A percentile compares a stretch with the other conserved stretches of the same genome.
These are phyloP conservation scores for Shargacucullia verbasci DNA, from an alignment of 2,888 invertebrate genomes.

Conservation along the genomic window DNA sequence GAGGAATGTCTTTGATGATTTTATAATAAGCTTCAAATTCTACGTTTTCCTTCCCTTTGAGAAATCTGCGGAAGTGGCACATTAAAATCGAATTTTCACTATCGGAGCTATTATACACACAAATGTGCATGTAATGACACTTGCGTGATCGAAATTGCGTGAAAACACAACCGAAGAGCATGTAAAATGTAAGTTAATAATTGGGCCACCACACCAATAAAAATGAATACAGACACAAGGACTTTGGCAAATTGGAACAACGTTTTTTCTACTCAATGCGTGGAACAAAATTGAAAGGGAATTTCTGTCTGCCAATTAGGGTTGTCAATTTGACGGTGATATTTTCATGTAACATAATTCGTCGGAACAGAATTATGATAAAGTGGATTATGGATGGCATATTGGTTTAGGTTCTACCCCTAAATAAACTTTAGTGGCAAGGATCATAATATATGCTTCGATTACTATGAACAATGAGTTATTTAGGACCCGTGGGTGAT, in stretches of 20 bases:
- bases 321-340: conserved; percentile 47
- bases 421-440: conserved; percentile 30
- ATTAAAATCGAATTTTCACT: conserved; percentile 20
- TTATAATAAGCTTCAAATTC: no score
- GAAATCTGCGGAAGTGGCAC: not conserved
- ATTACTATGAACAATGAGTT: conserved; percentile 35
- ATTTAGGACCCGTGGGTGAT: conserved; percentile 13
- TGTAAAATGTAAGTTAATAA: conserved; percentile 47
- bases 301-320: conserved; percentile 57
- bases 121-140: conserved; percentile 14
- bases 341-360: conserved; percentile 45
- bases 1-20: not conserved
- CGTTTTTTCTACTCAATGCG: conserved; percentile 53
- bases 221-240: conserved; percentile 54
- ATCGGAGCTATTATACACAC: not conserved
- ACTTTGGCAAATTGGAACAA: conserved; percentile 58
- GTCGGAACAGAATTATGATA: conserved; percentile 28
- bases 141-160: conserved; percentile 16
- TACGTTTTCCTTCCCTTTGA: not conserved
- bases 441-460: conserved; percentile 17
- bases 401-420: conserved; percentile 33
- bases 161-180: conserved; percentile 31
- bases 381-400: conserved; percentile 31
- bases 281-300: conserved; percentile 54
- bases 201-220: conserved; percentile 49